phyloP scores from a whole-genome alignment of 2,888 invertebrate genomes.

The Cheilosia scutellata region DNA sequence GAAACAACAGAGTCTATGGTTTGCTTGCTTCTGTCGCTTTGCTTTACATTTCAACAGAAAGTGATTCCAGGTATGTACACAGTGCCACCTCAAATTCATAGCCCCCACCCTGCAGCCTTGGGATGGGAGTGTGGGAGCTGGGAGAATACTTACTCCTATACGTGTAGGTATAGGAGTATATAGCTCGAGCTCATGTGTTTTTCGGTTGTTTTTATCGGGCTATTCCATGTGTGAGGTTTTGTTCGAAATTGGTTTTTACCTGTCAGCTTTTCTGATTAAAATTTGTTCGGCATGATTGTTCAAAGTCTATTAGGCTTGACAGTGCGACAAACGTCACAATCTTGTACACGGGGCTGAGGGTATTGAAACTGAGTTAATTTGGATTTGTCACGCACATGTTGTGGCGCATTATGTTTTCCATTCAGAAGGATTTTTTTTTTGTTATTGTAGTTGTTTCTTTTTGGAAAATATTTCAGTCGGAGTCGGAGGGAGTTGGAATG shows the following conservation, averaged over 20 bases:
- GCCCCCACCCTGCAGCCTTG: not conserved
- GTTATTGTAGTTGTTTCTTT: no score
- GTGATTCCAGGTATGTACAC: constrained; percentile 19
- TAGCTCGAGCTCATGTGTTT: not conserved
- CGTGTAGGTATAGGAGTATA: no score
- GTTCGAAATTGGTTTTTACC: constrained; percentile 54
- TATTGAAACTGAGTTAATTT: constrained; percentile 31
- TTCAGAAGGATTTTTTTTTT: no score
- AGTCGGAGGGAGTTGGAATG: no score
- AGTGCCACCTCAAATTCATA: no score
- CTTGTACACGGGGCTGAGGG: not conserved
- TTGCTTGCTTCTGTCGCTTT: constrained; percentile 15
- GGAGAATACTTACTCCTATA: not conserved
- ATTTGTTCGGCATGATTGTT: constrained; percentile 43
- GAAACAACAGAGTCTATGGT: constrained; percentile 2
- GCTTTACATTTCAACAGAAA: constrained; percentile 37
- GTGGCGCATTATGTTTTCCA: not conserved
- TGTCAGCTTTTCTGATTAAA: constrained; percentile 59
- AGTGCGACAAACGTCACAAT: constrained; percentile 39
- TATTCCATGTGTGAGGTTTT: constrained; percentile 25
- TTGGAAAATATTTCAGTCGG: no score
- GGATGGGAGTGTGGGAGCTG: not conserved
- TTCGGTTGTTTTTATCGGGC: constrained; percentile 9
- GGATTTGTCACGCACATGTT: constrained; percentile 42
- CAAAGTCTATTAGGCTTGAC: constrained; percentile 46